phyloP scores from a whole-genome alignment of 2,113 vertebrate species.

The Chamaetylas fuelleborni region DNA sequence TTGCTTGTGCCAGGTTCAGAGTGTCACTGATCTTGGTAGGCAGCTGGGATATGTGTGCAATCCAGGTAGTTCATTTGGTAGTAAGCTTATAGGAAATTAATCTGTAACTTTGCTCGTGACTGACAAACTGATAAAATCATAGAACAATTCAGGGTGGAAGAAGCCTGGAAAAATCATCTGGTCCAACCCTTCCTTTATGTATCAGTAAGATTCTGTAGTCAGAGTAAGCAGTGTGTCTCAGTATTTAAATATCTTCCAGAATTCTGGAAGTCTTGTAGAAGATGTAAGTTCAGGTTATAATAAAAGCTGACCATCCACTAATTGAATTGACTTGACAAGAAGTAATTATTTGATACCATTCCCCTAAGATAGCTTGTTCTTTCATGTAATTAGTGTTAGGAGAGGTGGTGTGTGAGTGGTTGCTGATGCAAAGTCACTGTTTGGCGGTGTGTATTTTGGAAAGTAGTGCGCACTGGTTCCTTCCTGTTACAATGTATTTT shows the following conservation, averaged over 20 bases:
- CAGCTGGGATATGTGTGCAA: not conserved
- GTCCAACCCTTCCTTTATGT: not conserved
- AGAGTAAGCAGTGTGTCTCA: not conserved
- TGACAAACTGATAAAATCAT: not conserved
- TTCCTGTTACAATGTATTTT: not conserved
- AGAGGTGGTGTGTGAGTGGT: not conserved
- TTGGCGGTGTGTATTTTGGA: not conserved
- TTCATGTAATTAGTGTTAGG: not conserved
- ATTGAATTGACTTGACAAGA: not conserved
- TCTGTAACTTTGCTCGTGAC: not conserved
- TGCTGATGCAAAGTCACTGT: not conserved
- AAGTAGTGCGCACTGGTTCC: not conserved
- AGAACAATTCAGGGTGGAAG: not conserved
- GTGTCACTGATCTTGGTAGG: not conserved
- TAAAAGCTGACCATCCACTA: not conserved
- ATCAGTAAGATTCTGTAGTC: not conserved
- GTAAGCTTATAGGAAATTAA: not conserved
- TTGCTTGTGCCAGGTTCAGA: not conserved
- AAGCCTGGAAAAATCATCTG: not conserved
- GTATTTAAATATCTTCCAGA: not conserved
- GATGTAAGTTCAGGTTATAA: not conserved
- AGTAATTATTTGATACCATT: constrained; percentile 35
- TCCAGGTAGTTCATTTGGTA: not conserved
- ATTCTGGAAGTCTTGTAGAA: not conserved
- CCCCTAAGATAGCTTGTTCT: not conserved